Conservation (phyloP, 2,888 invertebrate genomes). For the Syrista parreyssii region DNA sequence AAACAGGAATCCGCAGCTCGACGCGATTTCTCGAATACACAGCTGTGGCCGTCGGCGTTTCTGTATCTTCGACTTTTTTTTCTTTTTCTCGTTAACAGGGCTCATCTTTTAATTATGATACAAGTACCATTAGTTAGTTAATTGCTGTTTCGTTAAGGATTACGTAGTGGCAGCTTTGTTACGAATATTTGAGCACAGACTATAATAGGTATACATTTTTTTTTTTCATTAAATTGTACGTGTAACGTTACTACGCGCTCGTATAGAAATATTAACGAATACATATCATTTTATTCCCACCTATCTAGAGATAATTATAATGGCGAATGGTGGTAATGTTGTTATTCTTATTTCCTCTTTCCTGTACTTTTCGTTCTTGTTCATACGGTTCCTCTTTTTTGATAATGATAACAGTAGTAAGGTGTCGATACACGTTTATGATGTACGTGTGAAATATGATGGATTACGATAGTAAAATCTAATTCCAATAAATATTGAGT, state of each 20-base stretch:
- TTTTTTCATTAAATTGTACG: slow-evolving; percentile 4
- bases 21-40: background rate
- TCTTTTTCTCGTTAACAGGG: background rate
- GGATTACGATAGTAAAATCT: background rate
- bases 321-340: background rate
- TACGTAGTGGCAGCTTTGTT: slow-evolving; percentile 58
- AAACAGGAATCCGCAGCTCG: background rate
- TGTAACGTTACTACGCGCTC: background rate
- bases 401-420: background rate
- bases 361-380: background rate
- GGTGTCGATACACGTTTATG: background rate
- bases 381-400: slow-evolving; percentile 14
- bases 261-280: background rate
- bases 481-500: background rate
- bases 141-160: slow-evolving; percentile 33
- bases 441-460: background rate
- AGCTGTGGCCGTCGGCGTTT: background rate
- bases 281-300: background rate
- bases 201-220: slow-evolving; percentile 27
- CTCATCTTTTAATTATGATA: slow-evolving; percentile 29
- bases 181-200: slow-evolving; percentile 56
- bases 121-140: slow-evolving; percentile 33
- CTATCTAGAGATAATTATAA: background rate
- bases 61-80: background rate
- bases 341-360: slow-evolving; percentile 3